Conservation (phyloP, 2,113 vertebrate genomes). For the Aptenodytes patagonicus region DNA sequence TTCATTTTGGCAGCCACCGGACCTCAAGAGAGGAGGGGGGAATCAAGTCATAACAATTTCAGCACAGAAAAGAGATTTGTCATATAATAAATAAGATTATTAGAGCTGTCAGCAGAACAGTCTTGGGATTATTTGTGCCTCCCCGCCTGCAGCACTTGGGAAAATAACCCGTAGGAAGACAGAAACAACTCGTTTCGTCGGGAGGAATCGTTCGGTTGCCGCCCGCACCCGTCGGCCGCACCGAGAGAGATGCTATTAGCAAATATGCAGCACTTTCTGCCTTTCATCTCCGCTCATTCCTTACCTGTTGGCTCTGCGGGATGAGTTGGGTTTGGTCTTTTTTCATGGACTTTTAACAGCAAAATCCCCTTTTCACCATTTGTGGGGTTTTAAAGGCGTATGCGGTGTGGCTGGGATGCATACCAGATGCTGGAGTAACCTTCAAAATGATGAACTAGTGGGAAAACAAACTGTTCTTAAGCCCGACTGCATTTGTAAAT, state of each 20-base stretch:
- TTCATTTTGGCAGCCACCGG: background rate
- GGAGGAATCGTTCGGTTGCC: background rate
- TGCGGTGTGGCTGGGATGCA: background rate
- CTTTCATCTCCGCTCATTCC: background rate
- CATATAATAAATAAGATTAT: constrained; percentile 43
- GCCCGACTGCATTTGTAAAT: background rate
- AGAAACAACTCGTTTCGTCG: background rate
- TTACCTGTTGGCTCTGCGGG: background rate
- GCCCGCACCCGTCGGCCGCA: background rate
- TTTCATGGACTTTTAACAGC: background rate
- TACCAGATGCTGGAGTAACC: background rate
- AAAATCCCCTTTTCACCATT: background rate
- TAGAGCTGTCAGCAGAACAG: constrained; percentile 32
- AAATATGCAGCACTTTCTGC: background rate
- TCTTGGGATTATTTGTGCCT: constrained; percentile 3
- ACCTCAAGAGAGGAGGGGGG: background rate
- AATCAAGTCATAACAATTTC: background rate
- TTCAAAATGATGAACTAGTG: background rate
- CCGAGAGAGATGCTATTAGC: background rate
- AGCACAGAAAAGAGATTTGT: background rate
- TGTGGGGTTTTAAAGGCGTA: background rate
- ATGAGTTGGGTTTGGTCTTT: background rate
- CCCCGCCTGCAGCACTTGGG: background rate
- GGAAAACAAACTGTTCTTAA: background rate
- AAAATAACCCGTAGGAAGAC: background rate